Percentiles rank a stretch among this genome's conserved stretches.
These are phyloP conservation scores for Drosophila kurseongensis DNA, from an alignment of 1,140 invertebrate genomes.

Conservation along the genomic window DNA sequence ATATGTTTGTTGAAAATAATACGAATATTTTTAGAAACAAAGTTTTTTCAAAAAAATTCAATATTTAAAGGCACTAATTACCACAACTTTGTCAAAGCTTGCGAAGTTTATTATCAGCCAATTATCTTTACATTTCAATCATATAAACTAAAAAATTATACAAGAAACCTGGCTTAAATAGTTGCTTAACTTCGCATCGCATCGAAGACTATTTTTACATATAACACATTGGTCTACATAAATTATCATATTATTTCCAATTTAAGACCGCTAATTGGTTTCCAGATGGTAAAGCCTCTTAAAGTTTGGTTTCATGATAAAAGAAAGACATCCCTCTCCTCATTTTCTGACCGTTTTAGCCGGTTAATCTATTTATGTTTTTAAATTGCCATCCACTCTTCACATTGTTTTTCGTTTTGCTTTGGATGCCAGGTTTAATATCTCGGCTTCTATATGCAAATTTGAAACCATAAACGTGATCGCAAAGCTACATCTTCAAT, in stretches of 20 bases:
- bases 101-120: too few species aligned
- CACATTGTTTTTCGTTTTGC: conserved; percentile 20
- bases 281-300: not conserved
- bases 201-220: too few species aligned
- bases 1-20: too few species aligned
- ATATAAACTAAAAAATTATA: too few species aligned
- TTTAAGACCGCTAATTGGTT: not conserved
- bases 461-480: conserved; percentile 42
- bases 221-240: not conserved
- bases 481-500: conserved; percentile 25
- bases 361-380: conserved; percentile 8
- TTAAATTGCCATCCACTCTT: conserved; percentile 4
- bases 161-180: not conserved
- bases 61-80: too few species aligned
- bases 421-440: conserved; percentile 8
- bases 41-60: too few species aligned
- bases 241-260: not conserved
- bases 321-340: conserved; percentile 8
- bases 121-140: too few species aligned
- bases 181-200: too few species aligned
- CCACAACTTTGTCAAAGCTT: too few species aligned
- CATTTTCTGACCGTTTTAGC: conserved; percentile 4
- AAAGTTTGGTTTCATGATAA: not conserved
- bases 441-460: conserved; percentile 40
- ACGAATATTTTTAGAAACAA: too few species aligned